These are phyloP conservation scores for Psittacula echo DNA, from an alignment of 2,797 vertebrate genomes.

Conservation along the genomic window DNA sequence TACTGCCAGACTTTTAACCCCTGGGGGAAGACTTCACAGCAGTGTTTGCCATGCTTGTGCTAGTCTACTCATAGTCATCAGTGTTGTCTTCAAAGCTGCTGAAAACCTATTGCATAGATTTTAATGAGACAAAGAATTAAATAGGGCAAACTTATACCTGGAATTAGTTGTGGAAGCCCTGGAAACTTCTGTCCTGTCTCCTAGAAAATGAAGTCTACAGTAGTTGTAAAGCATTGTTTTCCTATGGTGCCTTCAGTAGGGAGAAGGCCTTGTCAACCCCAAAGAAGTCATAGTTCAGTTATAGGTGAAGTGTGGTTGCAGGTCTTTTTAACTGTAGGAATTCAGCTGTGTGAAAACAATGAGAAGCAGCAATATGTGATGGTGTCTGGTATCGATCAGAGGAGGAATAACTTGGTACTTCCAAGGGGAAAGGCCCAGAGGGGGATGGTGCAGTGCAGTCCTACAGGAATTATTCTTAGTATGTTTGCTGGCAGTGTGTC, in stretches of 20 bases:
- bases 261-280: not conserved
- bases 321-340: not conserved
- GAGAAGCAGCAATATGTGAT: not conserved
- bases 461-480: not conserved
- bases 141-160: not conserved
- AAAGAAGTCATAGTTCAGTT: not conserved
- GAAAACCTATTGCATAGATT: not conserved
- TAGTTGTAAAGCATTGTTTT: not conserved
- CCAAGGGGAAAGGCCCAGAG: not conserved
- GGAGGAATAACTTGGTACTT: not conserved
- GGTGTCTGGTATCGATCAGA: not conserved
- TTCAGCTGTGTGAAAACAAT: not conserved
- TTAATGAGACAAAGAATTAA: not conserved
- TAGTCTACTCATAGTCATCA: not conserved
- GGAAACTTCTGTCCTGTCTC: not conserved
- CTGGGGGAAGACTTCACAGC: not conserved
- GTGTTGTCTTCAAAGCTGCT: not conserved
- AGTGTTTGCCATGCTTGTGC: not conserved
- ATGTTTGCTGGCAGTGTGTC: not conserved
- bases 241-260: not conserved
- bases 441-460: fast-evolving
- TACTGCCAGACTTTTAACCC: not conserved
- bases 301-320: not conserved
- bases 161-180: not conserved
- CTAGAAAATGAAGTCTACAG: not conserved